Evolutionary conservation across 2,113 vertebrate species (phyloP), one percentile per base, ranked within the genome.

Genomic region (Salminus brasiliensis): DNA sequence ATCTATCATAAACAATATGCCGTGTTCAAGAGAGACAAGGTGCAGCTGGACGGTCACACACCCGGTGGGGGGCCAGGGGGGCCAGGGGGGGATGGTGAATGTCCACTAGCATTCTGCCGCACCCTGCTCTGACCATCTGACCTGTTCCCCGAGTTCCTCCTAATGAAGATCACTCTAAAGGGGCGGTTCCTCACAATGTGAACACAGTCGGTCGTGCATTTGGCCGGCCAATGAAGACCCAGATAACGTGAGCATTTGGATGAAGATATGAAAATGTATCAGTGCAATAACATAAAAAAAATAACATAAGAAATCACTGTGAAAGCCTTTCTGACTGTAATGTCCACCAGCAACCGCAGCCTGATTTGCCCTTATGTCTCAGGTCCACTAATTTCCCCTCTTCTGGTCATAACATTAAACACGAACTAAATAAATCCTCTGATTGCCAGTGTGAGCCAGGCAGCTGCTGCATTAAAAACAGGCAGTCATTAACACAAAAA

Each of bases 1-100:
- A 79, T 74, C 80, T 88, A 88, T 89, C 86, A 85, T 89, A 88
- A 89, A 88, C 88, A 87, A 89, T 88, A 85, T 84, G 85, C 79
- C 81, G 81, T 34, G 73, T 88, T 78, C 87, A 18, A 13, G 74
- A 72, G 72, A 79, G 74, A 66, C 36, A 74, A 88, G 81, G 85
- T 88, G 87, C 90, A 93, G 92, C 89, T 92, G 92, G 90, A 91
- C 86, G 83, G 89, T 91, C 90, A 89, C 87, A 91, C 88, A 85
- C 84, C 81, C 55, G 84, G 59, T 21, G 8, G 57, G 34, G 49
- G 60, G 68, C 53, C 45, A 78, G 43, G 29, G 62, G 57, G 32
- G 65, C 76, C 74, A 41, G 81, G 76, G 86, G 83, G 85, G 85
- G 27, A 78, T 66, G 65, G 80, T 83, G 59, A 67, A 78, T 75